Evolutionary conservation across 2,888 invertebrate species (phyloP).

Genomic region (Leistus spinibarbis): DNA sequence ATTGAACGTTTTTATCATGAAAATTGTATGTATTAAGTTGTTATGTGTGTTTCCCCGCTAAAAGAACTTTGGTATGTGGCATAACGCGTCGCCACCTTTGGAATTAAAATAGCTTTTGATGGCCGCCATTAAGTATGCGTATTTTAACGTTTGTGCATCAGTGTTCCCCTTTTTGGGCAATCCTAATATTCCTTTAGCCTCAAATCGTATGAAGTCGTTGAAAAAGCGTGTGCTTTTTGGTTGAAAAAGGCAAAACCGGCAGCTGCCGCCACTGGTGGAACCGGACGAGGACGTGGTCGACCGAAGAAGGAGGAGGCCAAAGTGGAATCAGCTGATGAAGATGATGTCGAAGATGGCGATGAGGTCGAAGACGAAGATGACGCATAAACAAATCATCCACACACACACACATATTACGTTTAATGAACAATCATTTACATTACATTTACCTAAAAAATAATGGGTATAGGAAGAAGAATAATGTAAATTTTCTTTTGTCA

Average conservation of each 20-base stretch:
- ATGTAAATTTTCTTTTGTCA: not conserved
- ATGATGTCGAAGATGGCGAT: conserved; percentile 54
- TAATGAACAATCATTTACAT: not conserved
- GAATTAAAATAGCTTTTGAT: no score
- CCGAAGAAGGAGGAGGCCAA: conserved; percentile 57
- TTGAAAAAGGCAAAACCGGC: not conserved
- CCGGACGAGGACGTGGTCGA: conserved; percentile 55
- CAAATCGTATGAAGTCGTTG: no score
- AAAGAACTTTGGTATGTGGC: no score
- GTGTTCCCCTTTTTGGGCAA: no score
- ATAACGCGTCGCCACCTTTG: no score
- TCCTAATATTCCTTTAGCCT: no score
- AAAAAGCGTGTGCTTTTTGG: no score
- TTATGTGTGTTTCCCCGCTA: no score
- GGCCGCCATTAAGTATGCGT: no score
- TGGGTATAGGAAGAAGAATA: not conserved
- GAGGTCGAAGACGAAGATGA: conserved; percentile 54
- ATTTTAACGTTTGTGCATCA: no score
- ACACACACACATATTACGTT: not conserved
- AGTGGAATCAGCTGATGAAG: conserved; percentile 55
- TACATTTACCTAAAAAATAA: not conserved
- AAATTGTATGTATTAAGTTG: no score
- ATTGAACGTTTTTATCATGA: no score
- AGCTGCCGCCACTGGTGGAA: conserved; percentile 38
- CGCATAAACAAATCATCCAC: conserved; percentile 44